phyloP scores from a whole-genome alignment of 2,888 invertebrate species.

The Ornithoptera alexandrae region DNA sequence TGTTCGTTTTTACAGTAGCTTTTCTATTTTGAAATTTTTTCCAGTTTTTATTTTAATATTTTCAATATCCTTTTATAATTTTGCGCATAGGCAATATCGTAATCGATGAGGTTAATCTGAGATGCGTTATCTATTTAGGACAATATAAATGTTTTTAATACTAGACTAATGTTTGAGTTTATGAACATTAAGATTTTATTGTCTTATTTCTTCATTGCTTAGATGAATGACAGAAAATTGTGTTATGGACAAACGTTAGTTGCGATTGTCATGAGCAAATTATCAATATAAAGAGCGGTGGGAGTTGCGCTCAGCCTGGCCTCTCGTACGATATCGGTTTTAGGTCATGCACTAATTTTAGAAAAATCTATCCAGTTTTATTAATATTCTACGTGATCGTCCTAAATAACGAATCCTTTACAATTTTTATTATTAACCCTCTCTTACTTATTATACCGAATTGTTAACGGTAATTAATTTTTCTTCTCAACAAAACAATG shows the following conservation, averaged over 20 bases:
- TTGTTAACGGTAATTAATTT: not conserved
- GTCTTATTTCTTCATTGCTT: not conserved
- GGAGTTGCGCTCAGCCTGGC: conserved; percentile 5
- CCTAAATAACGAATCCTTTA: conserved; percentile 14
- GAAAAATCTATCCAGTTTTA: conserved; percentile 22
- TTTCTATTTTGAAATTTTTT: no score
- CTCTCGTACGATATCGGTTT: conserved; percentile 21
- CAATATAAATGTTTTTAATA: no score
- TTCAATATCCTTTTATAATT: no score
- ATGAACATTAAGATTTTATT: no score
- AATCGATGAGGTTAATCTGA: no score
- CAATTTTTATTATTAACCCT: not conserved
- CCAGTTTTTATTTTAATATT: no score
- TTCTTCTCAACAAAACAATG: not conserved
- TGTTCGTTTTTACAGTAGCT: no score
- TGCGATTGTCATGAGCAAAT: conserved; percentile 6
- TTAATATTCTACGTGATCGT: conserved; percentile 21
- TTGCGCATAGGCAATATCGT: no score
- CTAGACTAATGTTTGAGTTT: no score
- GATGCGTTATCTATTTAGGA: no score
- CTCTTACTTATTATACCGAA: not conserved
- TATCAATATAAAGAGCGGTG: conserved; percentile 6
- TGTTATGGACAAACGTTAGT: not conserved
- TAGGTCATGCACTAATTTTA: conserved; percentile 26
- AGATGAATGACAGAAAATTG: not conserved